These are phyloP conservation scores for Lordiphosa stackelbergi DNA, from an alignment of 1,140 invertebrate species.

Conservation along the genomic window DNA sequence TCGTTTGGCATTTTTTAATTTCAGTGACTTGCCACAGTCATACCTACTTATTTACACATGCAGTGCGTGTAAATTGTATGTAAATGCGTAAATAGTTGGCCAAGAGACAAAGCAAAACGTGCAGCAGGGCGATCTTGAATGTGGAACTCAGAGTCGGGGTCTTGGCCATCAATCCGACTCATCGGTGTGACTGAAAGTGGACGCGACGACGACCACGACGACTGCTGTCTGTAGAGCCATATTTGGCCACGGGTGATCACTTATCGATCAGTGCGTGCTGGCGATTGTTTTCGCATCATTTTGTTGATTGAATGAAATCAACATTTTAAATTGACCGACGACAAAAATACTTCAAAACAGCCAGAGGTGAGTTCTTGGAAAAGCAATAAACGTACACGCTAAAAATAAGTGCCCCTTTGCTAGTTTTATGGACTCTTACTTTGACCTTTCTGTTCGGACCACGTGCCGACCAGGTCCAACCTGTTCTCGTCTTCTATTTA, in stretches of 20 bases:
- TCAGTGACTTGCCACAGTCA: slow-evolving; percentile 1
- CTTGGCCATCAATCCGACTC: slow-evolving; percentile 2
- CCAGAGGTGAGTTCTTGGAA: slow-evolving; percentile 5
- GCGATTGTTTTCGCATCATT: slow-evolving; percentile 19
- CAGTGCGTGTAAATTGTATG: slow-evolving; percentile 15
- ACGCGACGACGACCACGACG: background rate
- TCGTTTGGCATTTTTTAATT: slow-evolving; percentile 7
- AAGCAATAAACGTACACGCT: slow-evolving; percentile 7
- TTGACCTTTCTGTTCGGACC: slow-evolving; percentile 5
- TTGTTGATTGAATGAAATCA: slow-evolving; percentile 20
- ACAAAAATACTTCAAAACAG: slow-evolving; percentile 6
- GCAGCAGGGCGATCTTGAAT: slow-evolving; percentile 8
- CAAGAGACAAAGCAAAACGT: background rate
- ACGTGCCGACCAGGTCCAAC: slow-evolving; percentile 4
- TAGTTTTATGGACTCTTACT: slow-evolving; percentile 1
- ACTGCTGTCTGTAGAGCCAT: slow-evolving; percentile 6
- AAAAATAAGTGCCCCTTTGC: slow-evolving; percentile 3
- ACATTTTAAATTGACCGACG: slow-evolving; percentile 13
- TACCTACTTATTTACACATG: slow-evolving; percentile 13
- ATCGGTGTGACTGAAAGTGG: slow-evolving; percentile 12
- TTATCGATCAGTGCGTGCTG: slow-evolving; percentile 14
- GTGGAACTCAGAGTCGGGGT: slow-evolving; percentile 6
- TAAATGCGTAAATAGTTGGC: slow-evolving; percentile 9
- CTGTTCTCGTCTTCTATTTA: background rate
- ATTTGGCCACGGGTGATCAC: slow-evolving; percentile 13